Conservation (phyloP, 2,113 vertebrate genomes). For the Corythornis cristatus region DNA sequence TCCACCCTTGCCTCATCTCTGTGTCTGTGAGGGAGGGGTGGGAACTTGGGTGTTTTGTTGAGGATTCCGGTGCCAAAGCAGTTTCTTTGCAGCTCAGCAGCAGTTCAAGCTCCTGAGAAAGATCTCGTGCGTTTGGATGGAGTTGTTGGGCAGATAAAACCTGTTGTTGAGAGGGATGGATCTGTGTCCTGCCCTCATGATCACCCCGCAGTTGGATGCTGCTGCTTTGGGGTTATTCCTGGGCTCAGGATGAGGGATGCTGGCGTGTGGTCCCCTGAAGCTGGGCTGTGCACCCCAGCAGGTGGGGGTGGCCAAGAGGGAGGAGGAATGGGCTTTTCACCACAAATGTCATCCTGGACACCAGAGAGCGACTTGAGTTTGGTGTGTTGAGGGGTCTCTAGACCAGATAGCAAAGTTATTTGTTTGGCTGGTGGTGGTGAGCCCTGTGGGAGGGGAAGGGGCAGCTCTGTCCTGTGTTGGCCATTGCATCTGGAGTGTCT, state of each 20-base stretch:
- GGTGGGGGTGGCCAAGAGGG: not conserved
- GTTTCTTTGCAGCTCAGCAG: not conserved
- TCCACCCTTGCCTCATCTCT: not conserved
- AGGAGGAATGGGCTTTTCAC: accelerated
- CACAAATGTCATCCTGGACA: accelerated
- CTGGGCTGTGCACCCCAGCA: not conserved
- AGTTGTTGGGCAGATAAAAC: not conserved
- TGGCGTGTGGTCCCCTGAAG: not conserved
- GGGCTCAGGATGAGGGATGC: accelerated
- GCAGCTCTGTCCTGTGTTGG: not conserved
- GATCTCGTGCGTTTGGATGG: not conserved
- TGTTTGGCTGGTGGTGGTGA: accelerated
- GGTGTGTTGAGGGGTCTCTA: accelerated
- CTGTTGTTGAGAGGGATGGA: not conserved
- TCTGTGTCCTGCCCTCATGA: accelerated
- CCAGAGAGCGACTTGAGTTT: accelerated
- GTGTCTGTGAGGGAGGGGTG: not conserved
- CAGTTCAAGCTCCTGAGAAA: accelerated
- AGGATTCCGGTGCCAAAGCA: not conserved
- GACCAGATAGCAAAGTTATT: not conserved
- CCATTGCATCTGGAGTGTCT: not conserved
- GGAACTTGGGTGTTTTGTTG: not conserved
- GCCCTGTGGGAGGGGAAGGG: not conserved
- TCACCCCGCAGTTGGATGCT: accelerated
- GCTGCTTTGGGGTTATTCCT: not conserved